These are phyloP conservation scores for Apotomis turbidana DNA, from an alignment of 2,888 invertebrate species.

Conservation along the genomic window DNA sequence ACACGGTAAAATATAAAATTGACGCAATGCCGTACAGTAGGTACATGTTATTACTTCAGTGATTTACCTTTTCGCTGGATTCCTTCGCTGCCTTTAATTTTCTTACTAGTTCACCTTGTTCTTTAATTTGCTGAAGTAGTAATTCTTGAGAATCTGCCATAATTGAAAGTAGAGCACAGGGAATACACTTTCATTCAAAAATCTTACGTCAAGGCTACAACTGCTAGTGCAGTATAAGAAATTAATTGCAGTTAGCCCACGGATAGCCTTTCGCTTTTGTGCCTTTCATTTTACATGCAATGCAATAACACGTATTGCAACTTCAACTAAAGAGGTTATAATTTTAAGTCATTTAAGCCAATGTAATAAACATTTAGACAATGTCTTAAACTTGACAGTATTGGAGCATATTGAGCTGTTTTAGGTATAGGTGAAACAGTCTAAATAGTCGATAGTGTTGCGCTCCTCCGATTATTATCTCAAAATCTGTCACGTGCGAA, in stretches of 20 bases:
- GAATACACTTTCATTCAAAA: slow-evolving; percentile 46
- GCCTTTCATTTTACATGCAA: slow-evolving; percentile 61
- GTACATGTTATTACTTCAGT: slow-evolving; percentile 16
- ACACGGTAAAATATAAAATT: slow-evolving; percentile 1
- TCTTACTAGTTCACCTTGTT: slow-evolving; percentile 92
- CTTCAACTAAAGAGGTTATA: slow-evolving; percentile 39
- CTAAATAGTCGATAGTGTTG: background rate
- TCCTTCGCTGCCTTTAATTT: slow-evolving; percentile 92
- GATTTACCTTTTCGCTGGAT: slow-evolving; percentile 88
- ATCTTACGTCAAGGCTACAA: slow-evolving; percentile 57
- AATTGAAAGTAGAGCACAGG: slow-evolving; percentile 42
- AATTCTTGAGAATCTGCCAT: slow-evolving; percentile 73
- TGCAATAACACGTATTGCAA: slow-evolving; percentile 27
- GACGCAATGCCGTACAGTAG: slow-evolving; percentile 5
- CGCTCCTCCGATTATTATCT: slow-evolving; percentile 3
- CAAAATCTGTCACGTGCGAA: background rate
- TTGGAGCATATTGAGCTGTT: slow-evolving; percentile 4
- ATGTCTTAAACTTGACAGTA: background rate
- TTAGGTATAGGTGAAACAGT: slow-evolving; percentile 11
- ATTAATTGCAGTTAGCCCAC: slow-evolving; percentile 53
- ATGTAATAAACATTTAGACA: background rate
- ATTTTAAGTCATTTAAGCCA: slow-evolving; percentile 2
- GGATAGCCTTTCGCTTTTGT: slow-evolving; percentile 59
- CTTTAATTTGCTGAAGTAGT: slow-evolving; percentile 73
- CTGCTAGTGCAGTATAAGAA: slow-evolving; percentile 58